phyloP scores from a whole-genome alignment of 2,797 vertebrate species.

The Xyrichtys novacula region DNA sequence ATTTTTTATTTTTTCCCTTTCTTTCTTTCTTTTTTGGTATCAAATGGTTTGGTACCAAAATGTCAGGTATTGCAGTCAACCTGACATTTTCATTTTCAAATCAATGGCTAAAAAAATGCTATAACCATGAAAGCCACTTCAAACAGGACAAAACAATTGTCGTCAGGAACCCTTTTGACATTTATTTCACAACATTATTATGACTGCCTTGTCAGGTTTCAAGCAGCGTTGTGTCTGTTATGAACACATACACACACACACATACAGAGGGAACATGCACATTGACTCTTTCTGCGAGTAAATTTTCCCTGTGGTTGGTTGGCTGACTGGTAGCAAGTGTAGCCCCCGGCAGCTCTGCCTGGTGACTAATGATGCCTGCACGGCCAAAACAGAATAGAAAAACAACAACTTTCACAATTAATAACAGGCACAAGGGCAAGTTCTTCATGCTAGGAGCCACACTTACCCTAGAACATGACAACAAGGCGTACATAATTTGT shows the following conservation, averaged over 20 bases:
- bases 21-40: not conserved
- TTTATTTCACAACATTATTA: not conserved
- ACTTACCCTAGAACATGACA: constrained; percentile 68
- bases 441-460: constrained; percentile 72
- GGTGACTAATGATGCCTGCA: constrained; percentile 74
- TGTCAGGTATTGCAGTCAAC: constrained; percentile 3
- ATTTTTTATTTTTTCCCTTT: not conserved
- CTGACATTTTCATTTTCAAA: constrained; percentile 18
- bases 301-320: constrained; percentile 26
- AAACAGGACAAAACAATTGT: constrained; percentile 12
- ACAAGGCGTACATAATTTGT: constrained; percentile 75
- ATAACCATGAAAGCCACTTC: constrained; percentile 3
- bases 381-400: constrained; percentile 57
- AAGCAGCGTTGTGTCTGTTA: not conserved
- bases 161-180: constrained; percentile 6
- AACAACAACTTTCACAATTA: constrained; percentile 73
- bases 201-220: not conserved
- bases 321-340: constrained; percentile 49
- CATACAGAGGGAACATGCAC: constrained; percentile 15
- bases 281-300: constrained; percentile 6
- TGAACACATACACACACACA: not conserved
- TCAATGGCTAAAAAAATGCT: not conserved
- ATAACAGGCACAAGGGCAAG: constrained; percentile 66
- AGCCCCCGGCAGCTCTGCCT: constrained; percentile 57
- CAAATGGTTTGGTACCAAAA: not conserved